Evolutionary conservation across 2,888 invertebrate species (phyloP).

Genomic region (Drosophila gaucha): DNA sequence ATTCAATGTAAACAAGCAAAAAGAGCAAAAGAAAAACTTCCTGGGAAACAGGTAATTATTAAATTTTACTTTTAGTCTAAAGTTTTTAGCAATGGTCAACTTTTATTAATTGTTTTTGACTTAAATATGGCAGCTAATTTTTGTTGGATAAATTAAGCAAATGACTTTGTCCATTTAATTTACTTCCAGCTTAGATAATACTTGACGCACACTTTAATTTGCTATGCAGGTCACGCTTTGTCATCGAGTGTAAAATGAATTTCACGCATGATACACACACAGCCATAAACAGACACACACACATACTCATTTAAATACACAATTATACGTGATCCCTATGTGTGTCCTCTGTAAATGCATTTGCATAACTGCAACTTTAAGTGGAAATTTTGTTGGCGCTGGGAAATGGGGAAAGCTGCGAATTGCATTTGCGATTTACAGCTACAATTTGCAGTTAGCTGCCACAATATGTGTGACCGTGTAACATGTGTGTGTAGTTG

Average conservation of each 20-base stretch:
- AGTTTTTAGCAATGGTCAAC: constrained; percentile 19
- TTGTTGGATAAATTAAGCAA: neutral
- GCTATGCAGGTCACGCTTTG: constrained; percentile 8
- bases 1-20: constrained; percentile 34
- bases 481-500: neutral
- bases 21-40: constrained; percentile 23
- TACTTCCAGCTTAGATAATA: neutral
- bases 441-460: constrained; percentile 44
- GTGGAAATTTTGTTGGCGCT: constrained; percentile 23
- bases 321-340: neutral
- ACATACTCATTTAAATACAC: neutral
- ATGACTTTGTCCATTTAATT: constrained; percentile 10
- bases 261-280: constrained; percentile 9
- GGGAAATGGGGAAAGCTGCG: constrained; percentile 32
- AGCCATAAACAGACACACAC: neutral
- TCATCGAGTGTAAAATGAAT: constrained; percentile 16
- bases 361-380: constrained; percentile 59
- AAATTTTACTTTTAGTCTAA: constrained; percentile 26
- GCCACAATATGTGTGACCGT: neutral
- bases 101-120: constrained; percentile 1
- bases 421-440: constrained; percentile 56
- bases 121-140: neutral
- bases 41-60: constrained; percentile 30
- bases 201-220: constrained; percentile 10
- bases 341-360: constrained; percentile 47